Evolutionary conservation across 2,888 invertebrate species (phyloP), one percentile per base, ranked within the genome.

Genomic region (Lepas anatifera): DNA sequence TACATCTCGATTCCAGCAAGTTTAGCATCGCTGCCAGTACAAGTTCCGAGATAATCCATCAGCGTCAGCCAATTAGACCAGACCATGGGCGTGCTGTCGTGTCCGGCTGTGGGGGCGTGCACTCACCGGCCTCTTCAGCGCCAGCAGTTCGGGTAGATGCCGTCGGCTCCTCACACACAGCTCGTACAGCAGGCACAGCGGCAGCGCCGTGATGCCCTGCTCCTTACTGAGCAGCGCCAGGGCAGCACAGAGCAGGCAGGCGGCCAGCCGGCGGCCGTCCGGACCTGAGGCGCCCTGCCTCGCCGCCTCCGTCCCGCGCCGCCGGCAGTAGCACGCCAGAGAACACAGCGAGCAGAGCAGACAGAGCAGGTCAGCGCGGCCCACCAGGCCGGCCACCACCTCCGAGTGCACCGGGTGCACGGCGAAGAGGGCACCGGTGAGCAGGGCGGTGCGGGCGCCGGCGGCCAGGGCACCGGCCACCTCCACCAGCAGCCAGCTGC

Each of bases 341-440:
- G 95, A 89, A 73, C 92, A 82, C 72, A 96, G 86, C 80, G 93
- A 95, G 80, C 95, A 89, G 76, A 94, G 87, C 79, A 94, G 93
- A 22, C 95, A 92, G 35, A 93, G 89, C 64, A 97, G 83, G 80
- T 98, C 98, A 3, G 97, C 96, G 71, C 97, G 85, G 3, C 98
- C 98, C 25, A 98, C 97, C 68, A 95, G 86, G 29, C 95, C 95
- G 0, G 96, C 93, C 43, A 97, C 96, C 0, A 97, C 95, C 81
- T 98, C 98, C 4, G 94, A 92, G 82, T 97, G 97, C 76, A 98
- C 89, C n/a, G 97, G 97, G 81, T 98, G 97, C 3, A 90, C 88
- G 46, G 97, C 95, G 79, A 98, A 98, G 50, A 94, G 85, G 13
- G 94, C 83, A 1, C 93, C 93, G 0, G 94, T 85, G 39, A 90